Conservation (phyloP, 2,888 invertebrate species). For the Schrankia costaestrigalis region DNA sequence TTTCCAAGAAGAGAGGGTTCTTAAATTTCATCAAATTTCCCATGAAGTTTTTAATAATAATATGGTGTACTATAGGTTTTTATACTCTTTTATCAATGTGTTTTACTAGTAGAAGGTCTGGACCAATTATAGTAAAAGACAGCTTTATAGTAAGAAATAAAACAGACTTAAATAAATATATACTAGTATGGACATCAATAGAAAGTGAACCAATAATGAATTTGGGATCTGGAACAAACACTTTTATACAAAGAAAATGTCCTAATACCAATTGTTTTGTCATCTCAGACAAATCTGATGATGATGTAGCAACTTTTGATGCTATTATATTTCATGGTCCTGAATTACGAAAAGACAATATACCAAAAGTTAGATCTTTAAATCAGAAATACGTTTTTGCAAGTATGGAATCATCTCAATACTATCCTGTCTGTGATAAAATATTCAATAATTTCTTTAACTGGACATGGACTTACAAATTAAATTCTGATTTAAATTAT, state of each 20-base stretch:
- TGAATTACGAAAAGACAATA: constrained; percentile 22
- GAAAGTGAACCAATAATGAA: constrained; percentile 1
- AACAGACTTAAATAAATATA: too few species aligned
- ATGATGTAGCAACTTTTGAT: constrained; percentile 33
- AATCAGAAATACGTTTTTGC: constrained; percentile 52
- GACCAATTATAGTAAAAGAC: too few species aligned
- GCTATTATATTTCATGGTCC: constrained; percentile 50
- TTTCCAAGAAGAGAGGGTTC: too few species aligned
- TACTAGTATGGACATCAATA: constrained; percentile 11
- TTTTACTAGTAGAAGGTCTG: too few species aligned
- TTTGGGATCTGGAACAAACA: constrained; percentile 6
- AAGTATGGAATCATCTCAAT: constrained; percentile 43
- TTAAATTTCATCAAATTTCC: too few species aligned
- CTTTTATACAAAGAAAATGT: constrained; percentile 6
- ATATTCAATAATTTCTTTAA: constrained; percentile 44
- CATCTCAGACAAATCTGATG: constrained; percentile 5
- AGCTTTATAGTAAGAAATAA: too few species aligned
- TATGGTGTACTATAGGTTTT: too few species aligned
- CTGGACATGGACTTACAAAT: constrained; percentile 52
- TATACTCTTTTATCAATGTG: too few species aligned
- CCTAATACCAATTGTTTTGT: constrained; percentile 7
- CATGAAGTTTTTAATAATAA: too few species aligned
- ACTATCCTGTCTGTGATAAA: constrained; percentile 39
- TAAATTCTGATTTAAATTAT: constrained; percentile 42
- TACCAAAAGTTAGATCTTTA: constrained; percentile 38